These are phyloP conservation scores for Tetramorium alpestre DNA, from an alignment of 1,140 invertebrate genomes.

Conservation along the genomic window DNA sequence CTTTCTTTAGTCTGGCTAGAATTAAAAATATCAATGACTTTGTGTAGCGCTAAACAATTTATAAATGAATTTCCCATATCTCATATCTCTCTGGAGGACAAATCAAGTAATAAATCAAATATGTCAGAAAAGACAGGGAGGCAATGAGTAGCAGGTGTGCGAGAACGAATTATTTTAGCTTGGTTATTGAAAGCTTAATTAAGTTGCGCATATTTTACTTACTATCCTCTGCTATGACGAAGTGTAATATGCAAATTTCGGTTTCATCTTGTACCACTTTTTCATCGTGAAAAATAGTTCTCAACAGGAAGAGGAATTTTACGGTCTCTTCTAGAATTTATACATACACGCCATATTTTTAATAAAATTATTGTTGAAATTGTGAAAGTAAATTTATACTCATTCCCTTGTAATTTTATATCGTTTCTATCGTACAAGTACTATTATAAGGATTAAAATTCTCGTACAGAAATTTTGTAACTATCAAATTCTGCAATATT, in stretches of 20 bases:
- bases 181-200: constrained; percentile 6
- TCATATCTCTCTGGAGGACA: not conserved
- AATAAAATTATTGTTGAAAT: not conserved
- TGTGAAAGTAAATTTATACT: not conserved
- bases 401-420: not conserved
- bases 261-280: constrained; percentile 2
- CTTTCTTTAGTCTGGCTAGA: not conserved
- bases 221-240: not conserved
- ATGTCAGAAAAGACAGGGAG: not conserved
- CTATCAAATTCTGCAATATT: not conserved
- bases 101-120: constrained; percentile 5
- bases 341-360: not conserved
- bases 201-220: constrained; percentile 20
- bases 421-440: not conserved
- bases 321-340: not conserved
- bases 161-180: constrained; percentile 14
- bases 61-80: not conserved
- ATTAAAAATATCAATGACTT: not conserved
- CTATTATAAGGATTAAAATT: not conserved
- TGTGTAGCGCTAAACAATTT: not conserved
- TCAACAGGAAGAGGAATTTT: not conserved
- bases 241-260: constrained; percentile 11
- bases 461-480: not conserved
- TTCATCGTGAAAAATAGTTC: not conserved
- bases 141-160: not conserved